Conservation (phyloP, 2,888 invertebrate species). For the Platerodrilus igneus region DNA sequence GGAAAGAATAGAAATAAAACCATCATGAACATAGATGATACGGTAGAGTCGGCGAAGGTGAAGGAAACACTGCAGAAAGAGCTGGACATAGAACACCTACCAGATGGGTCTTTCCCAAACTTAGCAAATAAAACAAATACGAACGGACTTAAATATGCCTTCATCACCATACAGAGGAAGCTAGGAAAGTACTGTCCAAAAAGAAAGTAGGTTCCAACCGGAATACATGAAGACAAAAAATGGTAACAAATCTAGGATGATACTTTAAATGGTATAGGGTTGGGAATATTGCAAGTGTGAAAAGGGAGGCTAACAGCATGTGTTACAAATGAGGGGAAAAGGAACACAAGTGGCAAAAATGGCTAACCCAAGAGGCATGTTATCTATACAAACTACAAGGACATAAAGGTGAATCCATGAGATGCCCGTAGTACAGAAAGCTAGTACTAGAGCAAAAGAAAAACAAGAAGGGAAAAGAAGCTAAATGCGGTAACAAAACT, state of each 20-base stretch:
- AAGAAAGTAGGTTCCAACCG: background rate
- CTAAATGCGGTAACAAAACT: no score
- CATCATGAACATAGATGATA: background rate
- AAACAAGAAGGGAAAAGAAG: background rate
- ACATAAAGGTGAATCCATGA: constrained; percentile 1
- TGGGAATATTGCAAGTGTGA: background rate
- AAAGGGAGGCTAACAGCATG: background rate
- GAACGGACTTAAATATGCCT: background rate
- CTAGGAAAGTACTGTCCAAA: background rate
- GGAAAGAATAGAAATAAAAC: background rate
- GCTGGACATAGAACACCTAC: background rate
- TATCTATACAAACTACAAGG: background rate
- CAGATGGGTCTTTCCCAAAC: no score
- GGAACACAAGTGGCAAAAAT: background rate
- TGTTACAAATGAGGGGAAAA: no score
- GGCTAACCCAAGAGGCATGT: background rate
- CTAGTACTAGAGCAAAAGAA: background rate
- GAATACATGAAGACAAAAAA: background rate
- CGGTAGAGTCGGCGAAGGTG: background rate
- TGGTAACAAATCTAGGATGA: background rate
- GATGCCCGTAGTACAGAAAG: background rate
- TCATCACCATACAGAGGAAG: background rate
- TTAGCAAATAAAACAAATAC: background rate
- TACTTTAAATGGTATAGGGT: background rate
- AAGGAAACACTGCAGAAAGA: background rate